phyloP scores from a whole-genome alignment of 2,113 vertebrate species.

The Thamnaconus septentrionalis region DNA sequence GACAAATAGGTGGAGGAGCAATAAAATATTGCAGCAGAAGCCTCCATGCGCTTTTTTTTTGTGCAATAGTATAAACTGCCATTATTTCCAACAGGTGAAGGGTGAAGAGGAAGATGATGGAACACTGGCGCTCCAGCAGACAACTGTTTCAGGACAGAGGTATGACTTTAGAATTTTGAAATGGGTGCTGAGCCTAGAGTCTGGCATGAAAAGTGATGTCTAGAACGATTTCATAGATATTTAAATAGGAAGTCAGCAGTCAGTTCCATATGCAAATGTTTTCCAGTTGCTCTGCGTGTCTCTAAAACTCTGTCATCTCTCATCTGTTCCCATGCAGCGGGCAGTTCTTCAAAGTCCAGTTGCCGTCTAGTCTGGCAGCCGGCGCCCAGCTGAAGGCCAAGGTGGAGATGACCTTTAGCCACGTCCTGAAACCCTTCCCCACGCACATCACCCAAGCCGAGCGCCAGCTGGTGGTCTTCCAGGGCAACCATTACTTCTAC shows the following conservation, averaged over 20 bases:
- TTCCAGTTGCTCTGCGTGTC: neutral
- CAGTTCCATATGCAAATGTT: neutral
- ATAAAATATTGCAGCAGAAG: too few relatives aligned
- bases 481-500: constrained; percentile 96
- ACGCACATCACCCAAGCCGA: constrained; percentile 94
- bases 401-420: constrained; percentile 89
- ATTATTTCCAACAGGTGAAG: constrained; percentile 79
- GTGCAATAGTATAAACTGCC: neutral
- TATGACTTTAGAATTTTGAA: constrained; percentile 37
- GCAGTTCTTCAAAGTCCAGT: constrained; percentile 86
- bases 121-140: constrained; percentile 84
- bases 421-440: constrained; percentile 91
- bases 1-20: too few relatives aligned
- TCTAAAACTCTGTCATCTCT: neutral
- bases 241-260: too few relatives aligned
- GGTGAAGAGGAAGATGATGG: constrained; percentile 93
- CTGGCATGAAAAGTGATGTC: too few relatives aligned
- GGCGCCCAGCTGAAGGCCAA: constrained; percentile 84
- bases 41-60: neutral
- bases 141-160: constrained; percentile 85
- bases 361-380: constrained; percentile 81
- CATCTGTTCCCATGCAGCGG: constrained; percentile 74
- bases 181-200: too few relatives aligned
- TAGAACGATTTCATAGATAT: too few relatives aligned
- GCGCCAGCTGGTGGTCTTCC: constrained; percentile 95